Evolutionary conservation across 2,888 invertebrate genomes (phyloP), one percentile per base, ranked within the genome.

Genomic region (Zygothrica quintamaculata): DNA sequence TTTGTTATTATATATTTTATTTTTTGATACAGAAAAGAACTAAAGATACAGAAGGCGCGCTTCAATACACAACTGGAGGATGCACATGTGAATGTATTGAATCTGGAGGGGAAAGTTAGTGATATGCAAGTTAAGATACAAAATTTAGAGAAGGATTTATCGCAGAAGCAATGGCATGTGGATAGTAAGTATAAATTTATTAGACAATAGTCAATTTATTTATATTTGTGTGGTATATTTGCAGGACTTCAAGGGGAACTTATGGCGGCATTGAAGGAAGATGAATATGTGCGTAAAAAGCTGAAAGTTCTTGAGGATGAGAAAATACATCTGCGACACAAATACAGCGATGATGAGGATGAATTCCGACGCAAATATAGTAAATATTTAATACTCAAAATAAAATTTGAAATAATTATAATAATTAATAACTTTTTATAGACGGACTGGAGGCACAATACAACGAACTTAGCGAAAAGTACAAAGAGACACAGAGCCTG

Each of bases 401-500:
- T 26, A 6, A 13, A 16, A 42, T 11, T 5, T 3, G 9, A 12
- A 16, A 8, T 5, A 9, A 16, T 51, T 22, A 13, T 18, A n/a
- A n/a, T n/a, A n/a, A n/a, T n/a, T n/a, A n/a, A n/a, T n/a, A n/a
- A 0, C 8, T 9, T 15, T 33, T 43, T 53, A 0, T 40, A 91
- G 91, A 89, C 43, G 91, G 92, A 80, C 89, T 93, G 65, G 92
- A 93, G 81, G 74, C 77, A 15, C 88, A 92, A 57, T 92, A 92
- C 61, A 90, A 90, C 68, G 92, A 92, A 66, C 86, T 93, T 47
- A 90, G 92, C 75, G 89, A 90, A 40, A 92, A 92, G 89, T 92
- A 93, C 61, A 90, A 91, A 74, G 88, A 90, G 47, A 89, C 93
- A n/a, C 92, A 93, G 88, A 78, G 86, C 11, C 89, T 91, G 67